Evolutionary conservation across 2,113 vertebrate species (phyloP).

Genomic region (Alces alces): DNA sequence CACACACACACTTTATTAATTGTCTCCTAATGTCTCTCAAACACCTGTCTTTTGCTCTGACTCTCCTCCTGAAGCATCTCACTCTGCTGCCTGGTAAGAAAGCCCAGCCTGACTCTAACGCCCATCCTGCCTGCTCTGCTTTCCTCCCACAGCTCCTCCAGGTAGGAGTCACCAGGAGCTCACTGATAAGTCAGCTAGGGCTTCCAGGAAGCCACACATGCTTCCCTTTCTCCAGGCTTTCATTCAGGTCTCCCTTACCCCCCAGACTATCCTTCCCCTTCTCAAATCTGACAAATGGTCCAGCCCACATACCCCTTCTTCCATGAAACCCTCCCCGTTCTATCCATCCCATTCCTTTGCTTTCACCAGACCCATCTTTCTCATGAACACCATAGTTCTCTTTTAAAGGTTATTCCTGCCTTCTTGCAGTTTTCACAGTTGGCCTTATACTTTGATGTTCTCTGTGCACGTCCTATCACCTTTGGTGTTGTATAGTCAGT

Average conservation of each 20-base stretch:
- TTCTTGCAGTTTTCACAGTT: neutral
- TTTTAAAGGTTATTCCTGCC: neutral
- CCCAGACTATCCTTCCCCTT: neutral
- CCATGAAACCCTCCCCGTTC: neutral
- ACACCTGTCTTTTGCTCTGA: neutral
- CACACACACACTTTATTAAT: neutral
- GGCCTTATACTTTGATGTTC: neutral
- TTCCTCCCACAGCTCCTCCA: neutral
- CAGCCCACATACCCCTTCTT: neutral
- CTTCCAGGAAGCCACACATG: neutral
- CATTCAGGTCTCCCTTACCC: neutral
- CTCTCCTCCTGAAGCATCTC: neutral
- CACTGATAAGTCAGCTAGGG: neutral
- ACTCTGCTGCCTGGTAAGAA: neutral
- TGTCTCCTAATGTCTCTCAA: neutral
- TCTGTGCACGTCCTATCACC: neutral
- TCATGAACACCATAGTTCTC: neutral
- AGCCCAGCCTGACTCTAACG: neutral
- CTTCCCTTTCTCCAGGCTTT: neutral
- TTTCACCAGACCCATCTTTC: neutral
- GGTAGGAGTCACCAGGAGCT: neutral
- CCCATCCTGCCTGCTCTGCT: neutral
- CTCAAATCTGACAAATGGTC: neutral
- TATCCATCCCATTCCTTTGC: neutral
- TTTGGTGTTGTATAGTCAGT: neutral